phyloP scores from a whole-genome alignment of 2,113 vertebrate genomes.

The Acrocephalus kingi region DNA sequence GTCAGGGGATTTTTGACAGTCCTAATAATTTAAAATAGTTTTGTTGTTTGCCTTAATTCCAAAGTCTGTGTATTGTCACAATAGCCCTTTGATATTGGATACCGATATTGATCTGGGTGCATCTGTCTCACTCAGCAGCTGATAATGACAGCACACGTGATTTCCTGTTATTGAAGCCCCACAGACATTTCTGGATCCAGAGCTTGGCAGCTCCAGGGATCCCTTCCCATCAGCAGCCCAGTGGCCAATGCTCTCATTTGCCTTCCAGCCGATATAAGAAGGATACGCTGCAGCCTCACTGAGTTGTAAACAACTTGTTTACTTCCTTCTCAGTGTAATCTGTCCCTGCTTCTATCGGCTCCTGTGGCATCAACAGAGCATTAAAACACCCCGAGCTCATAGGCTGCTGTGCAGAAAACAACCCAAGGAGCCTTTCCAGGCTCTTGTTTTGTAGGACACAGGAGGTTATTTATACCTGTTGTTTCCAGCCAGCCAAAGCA shows the following conservation, averaged over 20 bases:
- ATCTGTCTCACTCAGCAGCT: slow-evolving; percentile 65
- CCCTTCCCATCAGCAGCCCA: slow-evolving; percentile 1
- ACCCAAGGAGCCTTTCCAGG: neutral
- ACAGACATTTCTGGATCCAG: slow-evolving; percentile 43
- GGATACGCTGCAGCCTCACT: neutral
- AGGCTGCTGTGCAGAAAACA: slow-evolving; percentile 40
- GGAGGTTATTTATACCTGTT: slow-evolving; percentile 27
- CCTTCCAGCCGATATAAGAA: slow-evolving; percentile 12
- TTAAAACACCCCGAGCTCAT: slow-evolving; percentile 29
- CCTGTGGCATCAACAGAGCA: slow-evolving; percentile 40
- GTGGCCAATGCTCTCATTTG: neutral
- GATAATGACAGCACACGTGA: slow-evolving; percentile 58
- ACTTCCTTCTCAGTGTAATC: slow-evolving; percentile 34
- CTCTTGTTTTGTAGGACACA: neutral
- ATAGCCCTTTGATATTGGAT: slow-evolving; percentile 59
- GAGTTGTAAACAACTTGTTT: slow-evolving; percentile 46
- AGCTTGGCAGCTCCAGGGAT: slow-evolving; percentile 23
- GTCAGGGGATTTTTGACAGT: neutral
- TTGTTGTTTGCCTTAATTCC: slow-evolving; percentile 12
- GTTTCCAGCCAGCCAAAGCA: neutral
- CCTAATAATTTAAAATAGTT: slow-evolving; percentile 29
- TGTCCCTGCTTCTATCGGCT: slow-evolving; percentile 37
- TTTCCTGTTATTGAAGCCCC: slow-evolving; percentile 63
- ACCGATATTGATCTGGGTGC: slow-evolving; percentile 60
- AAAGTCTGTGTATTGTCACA: slow-evolving; percentile 14